Conservation (phyloP, 1,140 invertebrate genomes). For the Aphaenogaster rudis region DNA sequence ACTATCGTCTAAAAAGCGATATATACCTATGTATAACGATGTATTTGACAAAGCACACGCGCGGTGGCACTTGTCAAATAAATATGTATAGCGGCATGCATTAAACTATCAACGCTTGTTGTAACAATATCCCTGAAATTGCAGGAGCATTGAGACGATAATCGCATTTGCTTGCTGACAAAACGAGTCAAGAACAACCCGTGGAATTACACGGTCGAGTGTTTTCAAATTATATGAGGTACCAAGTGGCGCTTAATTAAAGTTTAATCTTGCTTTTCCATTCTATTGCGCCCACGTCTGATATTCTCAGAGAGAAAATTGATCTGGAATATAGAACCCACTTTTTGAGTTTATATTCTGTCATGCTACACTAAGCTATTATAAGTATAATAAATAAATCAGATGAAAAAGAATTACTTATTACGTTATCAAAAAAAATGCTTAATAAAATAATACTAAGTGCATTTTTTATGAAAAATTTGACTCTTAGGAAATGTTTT, state of each 20-base stretch:
- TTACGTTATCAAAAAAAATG: background rate
- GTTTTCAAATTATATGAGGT: conserved; percentile 55
- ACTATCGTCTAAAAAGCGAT: background rate
- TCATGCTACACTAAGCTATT: background rate
- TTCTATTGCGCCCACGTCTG: conserved; percentile 24
- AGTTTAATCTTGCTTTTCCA: conserved; percentile 60
- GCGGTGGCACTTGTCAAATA: conserved; percentile 4
- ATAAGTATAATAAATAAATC: background rate
- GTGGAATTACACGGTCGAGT: no score
- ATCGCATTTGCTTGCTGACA: background rate
- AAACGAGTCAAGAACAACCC: background rate
- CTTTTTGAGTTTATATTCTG: background rate
- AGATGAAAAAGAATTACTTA: background rate
- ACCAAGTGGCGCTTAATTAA: conserved; percentile 65
- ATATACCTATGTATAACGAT: background rate
- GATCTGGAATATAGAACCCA: conserved; percentile 7
- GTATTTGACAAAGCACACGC: background rate
- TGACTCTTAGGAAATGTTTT: background rate
- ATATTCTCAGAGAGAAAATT: conserved; percentile 8
- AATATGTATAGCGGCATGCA: background rate
- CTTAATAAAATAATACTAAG: background rate
- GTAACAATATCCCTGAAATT: conserved; percentile 33
- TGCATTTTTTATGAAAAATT: background rate
- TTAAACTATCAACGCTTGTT: conserved; percentile 6
- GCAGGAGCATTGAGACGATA: background rate